phyloP scores from a whole-genome alignment of 2,113 vertebrate genomes.

The Labrus mixtus region DNA sequence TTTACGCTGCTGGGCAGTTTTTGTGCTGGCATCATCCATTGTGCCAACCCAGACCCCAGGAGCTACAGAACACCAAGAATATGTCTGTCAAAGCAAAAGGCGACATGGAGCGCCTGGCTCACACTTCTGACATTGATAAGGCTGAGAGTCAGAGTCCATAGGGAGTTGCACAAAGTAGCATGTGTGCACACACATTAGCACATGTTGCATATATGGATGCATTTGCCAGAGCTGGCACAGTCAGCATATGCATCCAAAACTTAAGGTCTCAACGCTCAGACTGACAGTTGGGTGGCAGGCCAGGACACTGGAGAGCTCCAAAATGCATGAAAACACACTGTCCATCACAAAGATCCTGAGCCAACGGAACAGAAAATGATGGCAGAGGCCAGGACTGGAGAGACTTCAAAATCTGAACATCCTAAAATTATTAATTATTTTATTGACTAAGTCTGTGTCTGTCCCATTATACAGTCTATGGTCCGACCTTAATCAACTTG shows the following conservation, averaged over 20 bases:
- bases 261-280: constrained; percentile 38
- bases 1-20: constrained; percentile 46
- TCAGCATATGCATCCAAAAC: constrained; percentile 40
- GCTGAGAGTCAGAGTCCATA: constrained; percentile 64
- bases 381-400: constrained; percentile 50
- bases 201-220: constrained; percentile 16
- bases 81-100: constrained; percentile 73
- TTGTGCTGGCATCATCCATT: constrained; percentile 56
- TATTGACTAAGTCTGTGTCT: constrained; percentile 38
- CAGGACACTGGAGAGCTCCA: constrained; percentile 50
- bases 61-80: constrained; percentile 56
- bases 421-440: constrained; percentile 57
- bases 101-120: constrained; percentile 70
- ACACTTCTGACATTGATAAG: constrained; percentile 78
- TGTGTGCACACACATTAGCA: background rate
- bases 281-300: constrained; percentile 51
- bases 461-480: too few relatives aligned
- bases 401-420: constrained; percentile 48
- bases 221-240: constrained; percentile 33
- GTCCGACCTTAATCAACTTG: constrained; percentile 26
- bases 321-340: constrained; percentile 60
- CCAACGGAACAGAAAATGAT: constrained; percentile 57
- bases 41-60: constrained; percentile 73
- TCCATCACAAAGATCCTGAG: constrained; percentile 59
- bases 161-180: constrained; percentile 27